Evolutionary conservation across 2,113 vertebrate species (phyloP).

Genomic region (Atlantisia rogersi): DNA sequence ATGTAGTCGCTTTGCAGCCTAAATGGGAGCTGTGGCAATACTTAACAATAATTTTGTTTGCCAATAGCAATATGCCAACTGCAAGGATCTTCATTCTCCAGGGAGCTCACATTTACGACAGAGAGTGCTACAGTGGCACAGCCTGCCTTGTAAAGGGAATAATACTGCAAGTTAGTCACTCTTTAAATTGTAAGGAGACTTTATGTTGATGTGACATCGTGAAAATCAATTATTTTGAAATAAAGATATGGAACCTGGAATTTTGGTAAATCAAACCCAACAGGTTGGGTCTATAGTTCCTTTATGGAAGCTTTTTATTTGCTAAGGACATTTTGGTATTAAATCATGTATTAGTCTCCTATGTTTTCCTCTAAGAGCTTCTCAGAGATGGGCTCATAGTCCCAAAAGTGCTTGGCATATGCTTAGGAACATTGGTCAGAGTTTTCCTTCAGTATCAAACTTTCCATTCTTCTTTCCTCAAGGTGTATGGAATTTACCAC

Average conservation of each 20-base stretch:
- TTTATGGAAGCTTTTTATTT: neutral
- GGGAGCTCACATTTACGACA: neutral
- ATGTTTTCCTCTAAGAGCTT: neutral
- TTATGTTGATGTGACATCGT: neutral
- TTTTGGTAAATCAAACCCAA: neutral
- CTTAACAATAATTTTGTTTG: neutral
- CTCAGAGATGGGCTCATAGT: neutral
- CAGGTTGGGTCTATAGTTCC: neutral
- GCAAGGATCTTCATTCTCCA: neutral
- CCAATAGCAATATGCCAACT: neutral
- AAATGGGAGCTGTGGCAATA: neutral
- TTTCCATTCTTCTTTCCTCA: neutral
- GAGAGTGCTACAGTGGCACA: neutral
- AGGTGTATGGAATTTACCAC: neutral
- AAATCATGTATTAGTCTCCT: neutral
- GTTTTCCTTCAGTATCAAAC: neutral
- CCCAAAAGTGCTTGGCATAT: neutral
- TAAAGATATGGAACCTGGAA: neutral
- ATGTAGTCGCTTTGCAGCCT: neutral
- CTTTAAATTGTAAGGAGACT: neutral
- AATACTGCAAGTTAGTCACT: neutral
- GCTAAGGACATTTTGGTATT: neutral
- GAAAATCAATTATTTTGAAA: neutral
- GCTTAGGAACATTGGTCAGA: neutral
- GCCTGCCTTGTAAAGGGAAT: neutral